Percentiles rank a stretch among this genome's conserved stretches.
These are phyloP conservation scores for Hypselothyrea guttata DNA, from an alignment of 2,888 invertebrate species.

Conservation along the genomic window DNA sequence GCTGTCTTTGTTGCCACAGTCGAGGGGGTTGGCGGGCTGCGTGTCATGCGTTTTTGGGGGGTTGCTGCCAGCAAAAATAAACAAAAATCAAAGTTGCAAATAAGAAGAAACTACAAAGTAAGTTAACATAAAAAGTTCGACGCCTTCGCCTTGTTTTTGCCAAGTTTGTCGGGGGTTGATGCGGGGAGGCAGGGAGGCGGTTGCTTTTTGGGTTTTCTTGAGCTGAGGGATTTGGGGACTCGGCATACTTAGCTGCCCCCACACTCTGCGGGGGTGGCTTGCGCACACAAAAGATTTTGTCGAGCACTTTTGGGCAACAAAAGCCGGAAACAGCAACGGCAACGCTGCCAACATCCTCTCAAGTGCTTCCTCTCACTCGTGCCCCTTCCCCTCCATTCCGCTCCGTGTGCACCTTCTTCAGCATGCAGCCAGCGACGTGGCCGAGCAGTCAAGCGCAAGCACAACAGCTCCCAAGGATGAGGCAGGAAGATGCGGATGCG, in stretches of 20 bases:
- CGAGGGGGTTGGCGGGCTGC: conserved; percentile 35
- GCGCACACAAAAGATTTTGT: conserved; percentile 68
- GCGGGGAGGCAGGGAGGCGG: neutral
- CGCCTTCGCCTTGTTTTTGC: conserved; percentile 72
- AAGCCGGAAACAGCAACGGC: conserved; percentile 67
- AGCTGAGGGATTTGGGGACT: conserved; percentile 15
- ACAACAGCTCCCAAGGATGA: conserved; percentile 29
- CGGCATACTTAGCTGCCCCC: conserved; percentile 59
- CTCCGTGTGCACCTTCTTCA: conserved; percentile 49
- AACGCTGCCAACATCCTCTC: conserved; percentile 68
- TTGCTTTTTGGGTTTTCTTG: conserved; percentile 1
- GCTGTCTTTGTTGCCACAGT: conserved; percentile 16
- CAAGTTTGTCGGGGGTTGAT: conserved; percentile 61
- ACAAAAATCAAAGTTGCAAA: conserved; percentile 82
- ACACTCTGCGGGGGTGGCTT: conserved; percentile 6
- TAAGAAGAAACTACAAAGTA: conserved; percentile 79
- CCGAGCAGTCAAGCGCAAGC: conserved; percentile 69
- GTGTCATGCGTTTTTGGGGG: conserved; percentile 31
- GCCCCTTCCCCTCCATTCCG: conserved; percentile 17
- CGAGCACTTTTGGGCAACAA: conserved; percentile 73
- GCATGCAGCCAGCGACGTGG: conserved; percentile 66
- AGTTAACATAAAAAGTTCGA: conserved; percentile 77
- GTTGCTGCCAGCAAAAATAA: conserved; percentile 78
- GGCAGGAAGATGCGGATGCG: too few species aligned
- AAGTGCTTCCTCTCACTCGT: conserved; percentile 69